Evolutionary conservation across 1,140 invertebrate genomes (phyloP).

Genomic region (Lordiphosa collinella): DNA sequence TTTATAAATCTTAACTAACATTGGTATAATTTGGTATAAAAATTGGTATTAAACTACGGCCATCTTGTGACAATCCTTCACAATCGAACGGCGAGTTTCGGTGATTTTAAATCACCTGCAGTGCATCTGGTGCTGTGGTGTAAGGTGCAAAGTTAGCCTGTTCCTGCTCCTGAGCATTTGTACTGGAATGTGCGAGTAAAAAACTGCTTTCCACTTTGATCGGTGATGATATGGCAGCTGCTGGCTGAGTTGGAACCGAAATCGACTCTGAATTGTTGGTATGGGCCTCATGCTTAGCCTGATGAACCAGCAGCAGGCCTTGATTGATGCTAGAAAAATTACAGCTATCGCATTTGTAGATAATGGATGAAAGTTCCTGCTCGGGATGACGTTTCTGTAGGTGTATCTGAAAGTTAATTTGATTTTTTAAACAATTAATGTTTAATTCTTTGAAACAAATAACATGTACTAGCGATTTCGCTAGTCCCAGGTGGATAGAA

Average conservation of each 20-base stretch:
- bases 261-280: not conserved
- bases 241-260: not conserved
- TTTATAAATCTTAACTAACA: slow-evolving; percentile 11
- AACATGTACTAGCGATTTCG: too few relatives aligned
- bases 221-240: slow-evolving; percentile 23
- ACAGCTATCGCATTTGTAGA: slow-evolving; percentile 65
- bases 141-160: not conserved
- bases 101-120: slow-evolving; percentile 13
- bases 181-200: slow-evolving; percentile 53
- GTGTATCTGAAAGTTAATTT: slow-evolving; percentile 73
- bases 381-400: slow-evolving; percentile 69
- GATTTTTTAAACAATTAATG: too few relatives aligned
- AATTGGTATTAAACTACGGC: slow-evolving; percentile 17
- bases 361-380: slow-evolving; percentile 52
- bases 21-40: slow-evolving; percentile 37
- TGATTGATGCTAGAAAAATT: slow-evolving; percentile 67
- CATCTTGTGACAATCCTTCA: slow-evolving; percentile 15
- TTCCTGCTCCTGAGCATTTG: slow-evolving; percentile 13
- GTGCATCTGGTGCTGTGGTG: not conserved
- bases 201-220: slow-evolving; percentile 58
- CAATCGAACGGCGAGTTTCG: not conserved
- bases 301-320: slow-evolving; percentile 62
- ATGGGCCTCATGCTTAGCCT: slow-evolving; percentile 57
- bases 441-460: too few relatives aligned
- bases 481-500: too few relatives aligned